A percentile compares a stretch with the other conserved stretches of the same genome.
Evolutionary conservation across 2,888 invertebrate species (phyloP).

Genomic region (Hypena proboscidalis): DNA sequence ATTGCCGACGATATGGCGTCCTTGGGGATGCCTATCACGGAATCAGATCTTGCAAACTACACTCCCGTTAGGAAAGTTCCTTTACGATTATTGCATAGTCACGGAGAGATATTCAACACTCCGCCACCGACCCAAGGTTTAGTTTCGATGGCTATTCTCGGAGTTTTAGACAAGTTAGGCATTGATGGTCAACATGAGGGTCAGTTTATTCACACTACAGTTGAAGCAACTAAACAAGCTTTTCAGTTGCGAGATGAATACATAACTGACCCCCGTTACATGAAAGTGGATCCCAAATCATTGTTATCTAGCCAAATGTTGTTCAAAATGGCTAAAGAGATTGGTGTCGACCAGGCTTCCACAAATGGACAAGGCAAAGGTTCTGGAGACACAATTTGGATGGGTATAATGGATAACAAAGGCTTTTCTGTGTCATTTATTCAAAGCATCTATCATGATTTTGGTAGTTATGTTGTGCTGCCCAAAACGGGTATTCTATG

Average conservation of each 20-base stretch:
- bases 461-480: conserved; percentile 70
- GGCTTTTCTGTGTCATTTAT: conserved; percentile 79
- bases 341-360: conserved; percentile 55
- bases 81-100: conserved; percentile 59
- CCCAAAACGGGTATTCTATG: conserved; percentile 74
- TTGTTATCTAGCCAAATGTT: conserved; percentile 56
- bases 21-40: conserved; percentile 69
- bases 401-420: conserved; percentile 74
- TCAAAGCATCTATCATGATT: conserved; percentile 69
- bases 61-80: conserved; percentile 63
- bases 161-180: conserved; percentile 66
- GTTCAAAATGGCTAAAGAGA: conserved; percentile 57
- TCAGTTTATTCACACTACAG: conserved; percentile 66
- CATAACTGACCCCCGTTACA: conserved; percentile 70
- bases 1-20: conserved; percentile 65
- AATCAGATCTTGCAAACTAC: conserved; percentile 67
- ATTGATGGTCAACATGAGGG: conserved; percentile 68
- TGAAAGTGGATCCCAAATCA: conserved; percentile 62
- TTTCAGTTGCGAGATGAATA: conserved; percentile 61
- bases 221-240: conserved; percentile 71
- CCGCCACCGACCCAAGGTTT: conserved; percentile 80
- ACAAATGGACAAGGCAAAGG: conserved; percentile 54
- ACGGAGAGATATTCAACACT: conserved; percentile 67
- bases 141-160: conserved; percentile 68
- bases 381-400: conserved; percentile 75